Conservation (phyloP, 2,888 invertebrate species). For the Agonum fuliginosum region DNA sequence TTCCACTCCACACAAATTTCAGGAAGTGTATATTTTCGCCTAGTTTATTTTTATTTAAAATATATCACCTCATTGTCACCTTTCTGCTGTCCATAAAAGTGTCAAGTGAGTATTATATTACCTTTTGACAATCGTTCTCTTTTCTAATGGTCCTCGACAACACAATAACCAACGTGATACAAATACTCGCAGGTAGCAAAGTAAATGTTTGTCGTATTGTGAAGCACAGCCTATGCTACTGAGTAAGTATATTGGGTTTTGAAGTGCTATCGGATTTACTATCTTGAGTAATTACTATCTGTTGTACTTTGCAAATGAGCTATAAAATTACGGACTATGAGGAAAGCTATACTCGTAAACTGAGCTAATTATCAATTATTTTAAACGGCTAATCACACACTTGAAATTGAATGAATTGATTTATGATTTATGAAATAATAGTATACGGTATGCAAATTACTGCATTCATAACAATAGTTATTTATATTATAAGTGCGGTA, state of each 20-base stretch:
- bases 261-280: neutral
- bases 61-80: neutral
- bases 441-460: neutral
- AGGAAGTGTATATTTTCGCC: too few relatives aligned
- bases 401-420: neutral
- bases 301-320: neutral
- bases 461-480: too few relatives aligned
- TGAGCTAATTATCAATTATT: neutral
- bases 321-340: neutral
- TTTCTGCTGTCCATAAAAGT: constrained; percentile 5
- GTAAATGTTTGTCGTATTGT: constrained; percentile 7
- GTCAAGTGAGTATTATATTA: constrained; percentile 12
- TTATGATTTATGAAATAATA: neutral
- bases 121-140: neutral
- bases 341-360: neutral
- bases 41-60: too few relatives aligned
- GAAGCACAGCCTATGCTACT: neutral
- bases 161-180: neutral
- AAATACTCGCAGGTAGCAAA: constrained; percentile 12
- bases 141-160: constrained; percentile 10
- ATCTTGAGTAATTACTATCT: neutral
- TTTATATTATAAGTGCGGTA: too few relatives aligned
- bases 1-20: too few relatives aligned
- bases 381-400: neutral
- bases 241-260: neutral